These are phyloP conservation scores for Luidia sarsii DNA, from an alignment of 53 echinoderm and acorn worm genomes.

Conservation along the genomic window DNA sequence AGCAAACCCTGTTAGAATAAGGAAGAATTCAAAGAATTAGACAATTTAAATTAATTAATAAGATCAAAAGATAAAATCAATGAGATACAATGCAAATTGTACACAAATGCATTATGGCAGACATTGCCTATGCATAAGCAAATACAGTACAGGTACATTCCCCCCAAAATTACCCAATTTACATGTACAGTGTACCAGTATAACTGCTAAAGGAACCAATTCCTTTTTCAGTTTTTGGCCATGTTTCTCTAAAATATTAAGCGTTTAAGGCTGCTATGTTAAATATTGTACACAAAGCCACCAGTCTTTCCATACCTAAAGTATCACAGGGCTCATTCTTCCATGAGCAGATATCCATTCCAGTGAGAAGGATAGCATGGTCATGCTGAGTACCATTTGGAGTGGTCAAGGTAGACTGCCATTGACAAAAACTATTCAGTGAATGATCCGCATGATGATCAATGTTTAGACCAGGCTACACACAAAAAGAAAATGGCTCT, in stretches of 20 bases:
- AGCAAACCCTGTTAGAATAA: slow-evolving; percentile 76
- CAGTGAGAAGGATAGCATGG: slow-evolving; percentile 94
- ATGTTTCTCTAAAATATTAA: too few relatives aligned
- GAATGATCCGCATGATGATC: slow-evolving; percentile 97
- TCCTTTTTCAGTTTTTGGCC: too few relatives aligned
- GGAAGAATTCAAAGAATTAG: neutral
- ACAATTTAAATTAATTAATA: neutral
- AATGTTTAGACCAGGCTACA: slow-evolving; percentile 85
- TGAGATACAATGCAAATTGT: neutral
- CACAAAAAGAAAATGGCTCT: too few relatives aligned
- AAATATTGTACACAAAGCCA: too few relatives aligned
- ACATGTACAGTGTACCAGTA: too few relatives aligned
- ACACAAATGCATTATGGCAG: neutral
- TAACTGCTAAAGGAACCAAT: too few relatives aligned
- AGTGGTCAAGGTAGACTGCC: slow-evolving; percentile 92
- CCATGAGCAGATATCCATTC: slow-evolving; percentile 99
- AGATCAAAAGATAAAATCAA: neutral
- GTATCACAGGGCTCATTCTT: slow-evolving; percentile 99
- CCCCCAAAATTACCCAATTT: too few relatives aligned
- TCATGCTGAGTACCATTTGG: slow-evolving; percentile 92
- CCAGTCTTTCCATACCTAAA: slow-evolving; percentile 93
- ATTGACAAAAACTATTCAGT: slow-evolving; percentile 97
- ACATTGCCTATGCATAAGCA: too few relatives aligned
- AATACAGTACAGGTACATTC: too few relatives aligned
- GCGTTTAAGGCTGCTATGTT: too few relatives aligned